phyloP scores from a whole-genome alignment of 2,888 invertebrate genomes.

The Acanthoscelides obtectus region DNA sequence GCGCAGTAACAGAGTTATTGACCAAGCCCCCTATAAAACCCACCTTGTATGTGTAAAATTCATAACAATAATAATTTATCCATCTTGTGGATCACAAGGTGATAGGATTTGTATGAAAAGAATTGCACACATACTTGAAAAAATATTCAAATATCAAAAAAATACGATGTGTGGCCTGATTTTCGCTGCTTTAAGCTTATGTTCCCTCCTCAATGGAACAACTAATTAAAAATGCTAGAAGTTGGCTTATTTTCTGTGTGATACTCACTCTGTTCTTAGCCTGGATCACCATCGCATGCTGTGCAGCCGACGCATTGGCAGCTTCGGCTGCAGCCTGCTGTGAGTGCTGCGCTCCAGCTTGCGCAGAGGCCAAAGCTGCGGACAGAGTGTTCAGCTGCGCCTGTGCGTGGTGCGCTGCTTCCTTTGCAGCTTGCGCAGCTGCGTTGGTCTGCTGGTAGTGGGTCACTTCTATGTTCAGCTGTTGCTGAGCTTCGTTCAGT shows the following conservation, averaged over 20 bases:
- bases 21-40: too few relatives aligned
- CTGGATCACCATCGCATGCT: constrained; percentile 40
- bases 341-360: constrained; percentile 25
- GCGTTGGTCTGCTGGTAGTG: constrained; percentile 67
- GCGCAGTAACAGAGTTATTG: too few relatives aligned
- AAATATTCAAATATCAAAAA: too few relatives aligned
- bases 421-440: constrained; percentile 61
- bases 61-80: too few relatives aligned
- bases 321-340: constrained; percentile 24
- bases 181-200: too few relatives aligned
- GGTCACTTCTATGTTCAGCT: constrained; percentile 60
- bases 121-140: too few relatives aligned
- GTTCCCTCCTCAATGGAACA: too few relatives aligned
- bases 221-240: too few relatives aligned
- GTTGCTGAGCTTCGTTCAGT: constrained; percentile 60
- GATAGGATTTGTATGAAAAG: too few relatives aligned
- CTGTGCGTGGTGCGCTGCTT: constrained; percentile 66
- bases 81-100: too few relatives aligned
- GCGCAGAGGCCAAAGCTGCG: constrained; percentile 55
- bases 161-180: too few relatives aligned
- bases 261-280: constrained; percentile 46
- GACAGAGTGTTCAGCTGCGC: constrained; percentile 61
- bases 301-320: constrained; percentile 24
- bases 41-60: too few relatives aligned
- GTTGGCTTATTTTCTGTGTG: neutral